Base-by-base conservation (phyloP, 1,140 invertebrate genomes). In the Danaus plexippus region DNA sequence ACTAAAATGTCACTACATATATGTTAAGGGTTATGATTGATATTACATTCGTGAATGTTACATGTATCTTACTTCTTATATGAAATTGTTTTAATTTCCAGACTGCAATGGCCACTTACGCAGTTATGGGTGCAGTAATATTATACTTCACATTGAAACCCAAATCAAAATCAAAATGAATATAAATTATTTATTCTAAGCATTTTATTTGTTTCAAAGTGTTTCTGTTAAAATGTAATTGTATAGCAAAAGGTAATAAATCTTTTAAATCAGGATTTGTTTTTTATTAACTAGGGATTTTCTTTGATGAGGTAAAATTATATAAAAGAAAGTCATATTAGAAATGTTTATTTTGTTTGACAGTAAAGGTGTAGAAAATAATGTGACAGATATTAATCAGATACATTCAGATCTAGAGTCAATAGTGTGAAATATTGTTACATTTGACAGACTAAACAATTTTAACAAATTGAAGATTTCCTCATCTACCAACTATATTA, bases 41-140 rank as follows among this genome's bases (percentile, higher is more conserved):
- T 22, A 18, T 32, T 15, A 32, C 22, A 32, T 32, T 41, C 12
- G 43, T 48, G 22, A 52, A 43, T 48, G 44, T n/a, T 12, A 45
- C 43, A 11, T 45, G 12, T 45, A n/a, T 45, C 12, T 0, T 9
- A 12, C 5, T n/a, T n/a, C 5, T n/a, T n/a, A 47, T n/a, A 41
- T 57, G 41, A 43, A 43, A 44, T 52, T 9, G 63, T 61, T 69
- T 59, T 73, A 59, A 54, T 57, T 88, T 89, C 13, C 83, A 91
- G 90, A 89, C 90, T 49, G 90, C 90, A 45, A 91, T 90, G 69
- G 90, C 90, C 22, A 91, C 90, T 13, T 91, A 91, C 78, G 90
- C 89, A 55, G 76, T 88, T 41, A 66, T 90, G 43, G 90, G 89
- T 50, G 79, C 89, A 42, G 22, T 90, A 18, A 89, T 91, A 70